Conservation (phyloP, 1,140 invertebrate species). For the Ruditapes philippinarum region DNA sequence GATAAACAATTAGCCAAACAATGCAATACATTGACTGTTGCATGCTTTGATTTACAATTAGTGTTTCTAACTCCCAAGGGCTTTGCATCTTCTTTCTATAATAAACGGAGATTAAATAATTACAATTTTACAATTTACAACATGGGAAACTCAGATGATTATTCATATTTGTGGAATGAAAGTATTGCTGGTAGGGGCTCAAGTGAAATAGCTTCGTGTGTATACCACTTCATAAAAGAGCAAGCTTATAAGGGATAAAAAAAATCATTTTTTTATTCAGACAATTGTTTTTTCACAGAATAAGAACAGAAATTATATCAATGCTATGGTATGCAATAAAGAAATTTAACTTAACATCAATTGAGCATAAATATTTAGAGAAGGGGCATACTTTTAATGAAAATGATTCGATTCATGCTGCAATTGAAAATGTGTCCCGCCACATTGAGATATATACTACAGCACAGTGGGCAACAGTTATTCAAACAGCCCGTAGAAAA, state of each 20-base stretch:
- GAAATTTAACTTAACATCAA: slow-evolving; percentile 2
- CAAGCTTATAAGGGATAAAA: neutral
- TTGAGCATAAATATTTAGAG: slow-evolving; percentile 7
- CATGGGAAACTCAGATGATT: neutral
- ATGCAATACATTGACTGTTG: neutral
- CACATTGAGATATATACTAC: neutral
- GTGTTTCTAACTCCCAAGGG: neutral
- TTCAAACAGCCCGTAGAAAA: neutral
- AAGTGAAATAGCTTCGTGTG: slow-evolving; percentile 23
- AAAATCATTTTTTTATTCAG: slow-evolving; percentile 18
- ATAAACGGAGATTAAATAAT: slow-evolving; percentile 8
- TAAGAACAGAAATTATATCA: slow-evolving; percentile 18
- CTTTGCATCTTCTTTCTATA: neutral
- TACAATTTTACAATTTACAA: slow-evolving; percentile 44
- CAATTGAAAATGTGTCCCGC: neutral
- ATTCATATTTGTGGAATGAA: slow-evolving; percentile 18
- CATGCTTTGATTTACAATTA: neutral
- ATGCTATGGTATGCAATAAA: neutral
- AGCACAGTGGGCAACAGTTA: neutral
- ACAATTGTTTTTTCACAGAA: slow-evolving; percentile 5
- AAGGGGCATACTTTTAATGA: slow-evolving; percentile 18
- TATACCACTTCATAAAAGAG: neutral
- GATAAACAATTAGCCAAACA: neutral
- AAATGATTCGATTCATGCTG: neutral
- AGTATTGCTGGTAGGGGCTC: neutral